A percentile compares a stretch with the other conserved stretches of the same genome.
Conservation (phyloP, 1,140 invertebrate species). For the Habropoda laboriosa region DNA sequence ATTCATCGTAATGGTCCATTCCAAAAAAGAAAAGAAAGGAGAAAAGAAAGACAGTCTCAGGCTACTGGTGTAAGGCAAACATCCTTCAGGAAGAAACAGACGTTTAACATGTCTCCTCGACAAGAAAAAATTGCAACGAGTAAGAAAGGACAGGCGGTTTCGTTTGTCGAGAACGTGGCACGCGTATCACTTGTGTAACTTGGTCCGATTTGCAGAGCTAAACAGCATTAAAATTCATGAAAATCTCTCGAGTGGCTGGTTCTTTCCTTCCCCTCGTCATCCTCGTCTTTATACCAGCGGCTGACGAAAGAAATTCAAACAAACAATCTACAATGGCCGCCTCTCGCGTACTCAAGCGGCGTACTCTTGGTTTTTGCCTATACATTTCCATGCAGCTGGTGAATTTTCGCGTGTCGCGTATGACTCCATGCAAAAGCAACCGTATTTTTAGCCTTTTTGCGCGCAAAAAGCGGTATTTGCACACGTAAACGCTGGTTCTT, state of each 20-base stretch:
- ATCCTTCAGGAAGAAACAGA: neutral
- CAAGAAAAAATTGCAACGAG: too few species aligned
- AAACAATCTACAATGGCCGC: neutral
- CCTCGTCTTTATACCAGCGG: neutral
- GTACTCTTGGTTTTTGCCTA: neutral
- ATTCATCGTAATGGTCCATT: too few species aligned
- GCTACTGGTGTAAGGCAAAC: neutral
- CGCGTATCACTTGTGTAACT: neutral
- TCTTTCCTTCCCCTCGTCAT: neutral
- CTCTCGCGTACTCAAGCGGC: neutral
- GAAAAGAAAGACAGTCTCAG: too few species aligned
- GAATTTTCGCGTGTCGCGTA: neutral
- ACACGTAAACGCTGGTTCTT: too few species aligned
- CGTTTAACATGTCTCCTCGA: too few species aligned
- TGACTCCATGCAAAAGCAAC: neutral
- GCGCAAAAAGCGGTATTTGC: too few species aligned
- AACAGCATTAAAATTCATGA: constrained; percentile 41
- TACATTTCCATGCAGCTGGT: neutral
- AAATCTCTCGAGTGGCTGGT: constrained; percentile 4
- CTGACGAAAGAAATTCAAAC: constrained; percentile 13
- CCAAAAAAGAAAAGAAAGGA: too few species aligned
- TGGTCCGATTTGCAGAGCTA: constrained; percentile 13
- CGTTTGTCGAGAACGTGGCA: neutral
- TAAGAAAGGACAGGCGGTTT: neutral
- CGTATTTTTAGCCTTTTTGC: neutral